Evolutionary conservation across 2,797 vertebrate genomes (phyloP).

Genomic region (Alexandromys oeconomus): DNA sequence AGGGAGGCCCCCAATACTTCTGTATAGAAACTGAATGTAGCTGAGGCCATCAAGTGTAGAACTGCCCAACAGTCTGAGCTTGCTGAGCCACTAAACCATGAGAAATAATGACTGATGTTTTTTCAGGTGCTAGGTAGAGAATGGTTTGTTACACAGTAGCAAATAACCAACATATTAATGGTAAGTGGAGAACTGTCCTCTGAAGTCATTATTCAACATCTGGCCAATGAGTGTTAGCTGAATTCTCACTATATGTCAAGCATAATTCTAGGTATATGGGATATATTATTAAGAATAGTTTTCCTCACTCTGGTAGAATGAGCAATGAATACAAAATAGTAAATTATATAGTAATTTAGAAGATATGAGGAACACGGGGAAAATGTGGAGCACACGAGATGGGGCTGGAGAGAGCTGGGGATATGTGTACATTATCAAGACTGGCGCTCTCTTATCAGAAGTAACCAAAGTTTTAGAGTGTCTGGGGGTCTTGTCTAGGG

Average conservation of each 20-base stretch:
- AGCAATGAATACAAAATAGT: conserved; percentile 21
- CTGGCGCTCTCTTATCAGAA: conserved; percentile 19
- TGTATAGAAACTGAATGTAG: background rate
- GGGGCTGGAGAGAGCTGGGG: background rate
- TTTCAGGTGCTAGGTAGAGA: background rate
- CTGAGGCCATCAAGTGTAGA: background rate
- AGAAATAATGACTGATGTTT: conserved; percentile 14
- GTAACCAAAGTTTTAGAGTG: background rate
- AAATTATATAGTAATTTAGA: conserved; percentile 2
- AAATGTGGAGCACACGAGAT: background rate
- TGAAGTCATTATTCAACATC: conserved; percentile 24
- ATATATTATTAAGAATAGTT: conserved; percentile 40
- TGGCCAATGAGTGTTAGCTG: background rate
- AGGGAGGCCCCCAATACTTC: background rate
- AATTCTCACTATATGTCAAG: background rate
- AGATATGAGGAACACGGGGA: background rate
- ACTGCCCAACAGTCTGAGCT: background rate
- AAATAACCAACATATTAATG: background rate
- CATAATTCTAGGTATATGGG: background rate
- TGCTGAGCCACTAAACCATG: background rate
- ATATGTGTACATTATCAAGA: background rate
- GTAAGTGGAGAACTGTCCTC: background rate
- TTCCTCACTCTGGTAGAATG: background rate
- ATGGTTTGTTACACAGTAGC: background rate
- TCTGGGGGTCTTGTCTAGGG: background rate